phyloP scores from a whole-genome alignment of 1,140 invertebrate species.

The Lerema accius region DNA sequence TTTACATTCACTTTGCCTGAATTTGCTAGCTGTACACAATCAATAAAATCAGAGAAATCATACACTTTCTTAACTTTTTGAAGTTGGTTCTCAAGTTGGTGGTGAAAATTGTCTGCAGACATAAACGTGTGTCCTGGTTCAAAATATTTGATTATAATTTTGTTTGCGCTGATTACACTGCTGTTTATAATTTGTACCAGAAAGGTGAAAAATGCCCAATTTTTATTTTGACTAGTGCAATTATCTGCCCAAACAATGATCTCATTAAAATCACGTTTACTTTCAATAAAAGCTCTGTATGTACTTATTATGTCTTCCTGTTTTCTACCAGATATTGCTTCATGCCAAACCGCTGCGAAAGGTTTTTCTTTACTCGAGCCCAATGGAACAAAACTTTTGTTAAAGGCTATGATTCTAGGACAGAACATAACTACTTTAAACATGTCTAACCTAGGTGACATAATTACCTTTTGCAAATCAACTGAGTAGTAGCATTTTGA shows the following conservation, averaged over 20 bases:
- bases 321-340: slow-evolving; percentile 29
- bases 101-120: slow-evolving; percentile 39
- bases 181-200: slow-evolving; percentile 31
- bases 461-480: too few species aligned
- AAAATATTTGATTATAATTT: slow-evolving; percentile 34
- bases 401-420: slow-evolving; percentile 1
- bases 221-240: background rate
- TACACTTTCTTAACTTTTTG: slow-evolving; percentile 11
- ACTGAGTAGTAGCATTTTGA: background rate
- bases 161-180: background rate
- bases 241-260: slow-evolving; percentile 33
- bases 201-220: slow-evolving; percentile 42
- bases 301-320: slow-evolving; percentile 32
- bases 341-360: slow-evolving; percentile 29
- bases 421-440: slow-evolving; percentile 11
- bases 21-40: too few species aligned
- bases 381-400: slow-evolving; percentile 2
- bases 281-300: slow-evolving; percentile 19
- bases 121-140: background rate
- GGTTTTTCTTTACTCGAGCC: slow-evolving; percentile 8
- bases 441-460: slow-evolving; percentile 9
- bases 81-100: slow-evolving; percentile 50
- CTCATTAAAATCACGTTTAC: slow-evolving; percentile 32
- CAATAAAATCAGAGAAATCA: slow-evolving; percentile 6
- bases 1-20: slow-evolving; percentile 61